Percentiles rank a stretch among this genome's conserved stretches.
phyloP scores from a whole-genome alignment of 2,113 vertebrate genomes.

The Okapia johnstoni region DNA sequence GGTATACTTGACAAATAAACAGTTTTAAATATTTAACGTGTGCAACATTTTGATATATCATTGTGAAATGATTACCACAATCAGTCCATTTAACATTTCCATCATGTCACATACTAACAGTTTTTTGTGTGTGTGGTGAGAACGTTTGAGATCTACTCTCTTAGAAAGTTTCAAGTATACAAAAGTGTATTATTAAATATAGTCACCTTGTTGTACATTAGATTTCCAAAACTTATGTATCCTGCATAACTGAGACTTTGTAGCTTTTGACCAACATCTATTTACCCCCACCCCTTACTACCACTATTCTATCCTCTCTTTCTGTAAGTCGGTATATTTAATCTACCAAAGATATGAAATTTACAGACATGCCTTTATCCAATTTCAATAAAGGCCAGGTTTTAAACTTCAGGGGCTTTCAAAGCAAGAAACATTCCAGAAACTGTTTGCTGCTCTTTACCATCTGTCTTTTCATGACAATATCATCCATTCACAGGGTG shows the following conservation, averaged over 20 bases:
- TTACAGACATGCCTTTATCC: neutral
- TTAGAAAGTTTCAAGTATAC: neutral
- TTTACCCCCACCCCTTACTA: neutral
- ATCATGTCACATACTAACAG: neutral
- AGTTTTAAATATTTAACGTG: neutral
- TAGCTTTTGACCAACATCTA: neutral
- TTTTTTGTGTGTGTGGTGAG: neutral
- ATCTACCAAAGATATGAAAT: neutral
- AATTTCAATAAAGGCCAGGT: slow-evolving; percentile 4
- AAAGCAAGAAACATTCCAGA: slow-evolving; percentile 10
- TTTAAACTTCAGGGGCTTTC: slow-evolving; percentile 9
- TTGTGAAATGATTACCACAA: neutral
- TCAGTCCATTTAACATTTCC: neutral
- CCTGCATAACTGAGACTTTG: neutral
- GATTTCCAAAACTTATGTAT: neutral
- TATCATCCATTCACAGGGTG: neutral
- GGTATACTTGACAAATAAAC: neutral
- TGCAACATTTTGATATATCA: neutral
- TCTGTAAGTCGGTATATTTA: neutral
- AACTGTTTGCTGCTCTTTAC: slow-evolving; percentile 32
- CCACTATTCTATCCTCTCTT: neutral
- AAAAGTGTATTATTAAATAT: neutral
- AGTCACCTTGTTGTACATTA: neutral
- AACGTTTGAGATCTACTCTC: neutral
- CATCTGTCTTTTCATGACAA: slow-evolving; percentile 32